Evolutionary conservation across 1,140 invertebrate genomes (phyloP).

Genomic region (Tribolium castaneum): DNA sequence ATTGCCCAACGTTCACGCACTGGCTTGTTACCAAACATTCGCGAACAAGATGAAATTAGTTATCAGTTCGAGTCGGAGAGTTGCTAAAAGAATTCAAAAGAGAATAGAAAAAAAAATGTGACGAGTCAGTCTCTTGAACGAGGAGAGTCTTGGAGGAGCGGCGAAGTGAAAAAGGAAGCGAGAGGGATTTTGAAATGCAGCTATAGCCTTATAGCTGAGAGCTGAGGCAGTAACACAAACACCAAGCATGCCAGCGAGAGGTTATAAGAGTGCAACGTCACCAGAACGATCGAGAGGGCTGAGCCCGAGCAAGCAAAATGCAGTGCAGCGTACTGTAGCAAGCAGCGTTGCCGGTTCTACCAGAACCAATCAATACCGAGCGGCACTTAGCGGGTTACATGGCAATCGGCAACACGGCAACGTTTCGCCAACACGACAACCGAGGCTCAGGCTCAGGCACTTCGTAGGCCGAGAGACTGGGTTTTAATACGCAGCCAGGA

Average conservation of each 20-base stretch:
- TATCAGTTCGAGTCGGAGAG: background rate
- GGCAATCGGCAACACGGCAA: constrained; percentile 52
- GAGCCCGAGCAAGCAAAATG: constrained; percentile 50
- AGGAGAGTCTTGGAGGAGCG: constrained; percentile 3
- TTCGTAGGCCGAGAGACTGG: constrained; percentile 15
- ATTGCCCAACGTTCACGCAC: constrained; percentile 17
- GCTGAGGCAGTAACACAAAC: constrained; percentile 20
- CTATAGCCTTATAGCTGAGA: constrained; percentile 2
- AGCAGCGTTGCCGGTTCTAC: constrained; percentile 56
- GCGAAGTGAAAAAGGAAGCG: background rate
- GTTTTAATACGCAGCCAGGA: constrained; percentile 9
- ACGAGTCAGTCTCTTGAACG: constrained; percentile 21
- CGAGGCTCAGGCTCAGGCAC: background rate
- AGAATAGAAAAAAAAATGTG: background rate
- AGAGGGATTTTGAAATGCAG: constrained; percentile 18
- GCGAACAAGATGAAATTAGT: too few relatives aligned
- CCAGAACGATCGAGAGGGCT: constrained; percentile 28
- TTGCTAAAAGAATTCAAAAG: background rate
- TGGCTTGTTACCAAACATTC: background rate
- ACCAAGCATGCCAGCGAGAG: constrained; percentile 39
- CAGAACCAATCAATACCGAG: constrained; percentile 61
- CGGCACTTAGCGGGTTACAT: constrained; percentile 48
- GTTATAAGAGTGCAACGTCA: constrained; percentile 50
- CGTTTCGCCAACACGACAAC: constrained; percentile 45
- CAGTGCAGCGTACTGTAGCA: constrained; percentile 62